Conservation (phyloP, 2,888 invertebrate species). For the Trissolcus brochymenae region DNA sequence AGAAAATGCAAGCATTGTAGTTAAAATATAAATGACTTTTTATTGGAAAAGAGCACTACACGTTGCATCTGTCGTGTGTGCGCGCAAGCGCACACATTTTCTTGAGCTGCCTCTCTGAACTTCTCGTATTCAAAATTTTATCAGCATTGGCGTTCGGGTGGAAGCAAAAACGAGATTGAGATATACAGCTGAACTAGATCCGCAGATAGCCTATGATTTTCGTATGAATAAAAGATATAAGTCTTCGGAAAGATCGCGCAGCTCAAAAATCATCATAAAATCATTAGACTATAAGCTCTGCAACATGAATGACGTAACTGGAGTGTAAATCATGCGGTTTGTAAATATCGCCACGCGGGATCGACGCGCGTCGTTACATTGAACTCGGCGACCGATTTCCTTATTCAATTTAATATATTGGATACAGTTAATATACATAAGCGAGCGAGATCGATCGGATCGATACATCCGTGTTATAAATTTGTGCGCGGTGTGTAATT, state of each 20-base stretch:
- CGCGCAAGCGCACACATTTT: background rate
- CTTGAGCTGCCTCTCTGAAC: background rate
- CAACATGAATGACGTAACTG: constrained; percentile 17
- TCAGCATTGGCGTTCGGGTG: background rate
- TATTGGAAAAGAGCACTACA: constrained; percentile 19
- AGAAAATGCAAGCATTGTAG: constrained; percentile 40
- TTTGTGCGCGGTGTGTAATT: constrained; percentile 33
- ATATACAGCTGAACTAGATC: constrained; percentile 21
- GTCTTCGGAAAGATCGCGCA: constrained; percentile 17
- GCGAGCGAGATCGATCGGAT: constrained; percentile 30
- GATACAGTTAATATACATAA: constrained; percentile 37
- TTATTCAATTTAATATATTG: constrained; percentile 30
- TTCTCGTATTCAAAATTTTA: too few species aligned
- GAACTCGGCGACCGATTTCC: constrained; percentile 36
- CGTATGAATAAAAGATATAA: constrained; percentile 52
- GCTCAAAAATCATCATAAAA: constrained; percentile 42
- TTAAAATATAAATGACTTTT: constrained; percentile 40
- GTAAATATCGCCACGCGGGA: constrained; percentile 21
- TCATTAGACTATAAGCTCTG: constrained; percentile 32
- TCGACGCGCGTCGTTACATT: constrained; percentile 18
- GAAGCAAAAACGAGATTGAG: background rate
- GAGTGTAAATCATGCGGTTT: constrained; percentile 15
- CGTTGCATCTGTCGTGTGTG: constrained; percentile 3
- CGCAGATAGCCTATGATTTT: constrained; percentile 38
- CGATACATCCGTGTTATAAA: constrained; percentile 38